Evolutionary conservation across 1,140 invertebrate species (phyloP).

Genomic region (Aricia agestis): DNA sequence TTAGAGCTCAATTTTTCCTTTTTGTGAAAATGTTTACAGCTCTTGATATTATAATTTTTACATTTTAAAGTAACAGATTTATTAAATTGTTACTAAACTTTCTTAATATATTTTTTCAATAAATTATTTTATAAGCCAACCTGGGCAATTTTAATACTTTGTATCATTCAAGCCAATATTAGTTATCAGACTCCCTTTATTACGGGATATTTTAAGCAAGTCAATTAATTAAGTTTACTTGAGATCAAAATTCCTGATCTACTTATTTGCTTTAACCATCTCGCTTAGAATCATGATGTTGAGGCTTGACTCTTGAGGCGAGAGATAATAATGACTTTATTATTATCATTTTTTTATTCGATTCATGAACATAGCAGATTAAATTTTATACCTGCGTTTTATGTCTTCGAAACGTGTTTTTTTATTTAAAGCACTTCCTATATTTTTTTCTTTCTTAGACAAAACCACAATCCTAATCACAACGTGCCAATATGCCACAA

Average conservation of each 20-base stretch:
- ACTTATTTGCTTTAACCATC: background rate
- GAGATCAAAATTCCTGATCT: background rate
- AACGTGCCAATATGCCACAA: conserved; percentile 1
- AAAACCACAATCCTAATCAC: conserved; percentile 12
- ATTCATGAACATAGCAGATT: background rate
- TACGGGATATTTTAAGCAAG: background rate
- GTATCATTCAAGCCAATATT: background rate
- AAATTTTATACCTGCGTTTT: background rate
- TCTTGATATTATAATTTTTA: background rate
- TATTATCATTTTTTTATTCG: background rate
- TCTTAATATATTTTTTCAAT: background rate
- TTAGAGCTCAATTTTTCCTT: background rate
- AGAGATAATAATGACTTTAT: too few relatives aligned
- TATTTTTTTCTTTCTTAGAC: background rate
- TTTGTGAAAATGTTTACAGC: background rate
- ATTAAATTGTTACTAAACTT: background rate
- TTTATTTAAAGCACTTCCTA: background rate
- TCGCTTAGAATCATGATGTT: too few relatives aligned
- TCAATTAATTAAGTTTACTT: background rate
- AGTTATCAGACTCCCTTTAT: background rate
- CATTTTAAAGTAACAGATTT: background rate
- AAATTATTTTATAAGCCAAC: background rate
- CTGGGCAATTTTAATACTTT: background rate
- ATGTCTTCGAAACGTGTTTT: background rate
- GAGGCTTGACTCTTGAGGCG: background rate